Conservation (phyloP, 2,797 vertebrate genomes). For the Spea hammondii region DNA sequence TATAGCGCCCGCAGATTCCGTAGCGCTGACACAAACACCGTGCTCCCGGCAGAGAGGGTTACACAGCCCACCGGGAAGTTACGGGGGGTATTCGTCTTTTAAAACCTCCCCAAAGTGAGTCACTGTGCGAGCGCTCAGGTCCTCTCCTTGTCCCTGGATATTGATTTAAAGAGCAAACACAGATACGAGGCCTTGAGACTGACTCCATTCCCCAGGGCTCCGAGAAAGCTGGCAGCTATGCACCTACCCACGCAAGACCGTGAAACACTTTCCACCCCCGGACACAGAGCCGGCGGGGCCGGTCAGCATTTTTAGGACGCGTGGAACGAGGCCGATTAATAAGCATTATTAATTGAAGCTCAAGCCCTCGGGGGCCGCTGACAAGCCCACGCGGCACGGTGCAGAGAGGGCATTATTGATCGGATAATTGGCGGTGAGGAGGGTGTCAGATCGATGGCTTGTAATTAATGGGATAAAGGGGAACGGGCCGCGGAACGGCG, state of each 20-base stretch:
- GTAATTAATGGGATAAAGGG: constrained; percentile 25
- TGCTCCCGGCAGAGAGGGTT: too few species aligned
- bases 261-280: constrained; percentile 33
- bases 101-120: not conserved
- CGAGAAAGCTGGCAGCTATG: not conserved
- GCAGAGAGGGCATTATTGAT: constrained; percentile 32
- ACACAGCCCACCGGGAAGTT: not conserved
- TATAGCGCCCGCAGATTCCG: too few species aligned
- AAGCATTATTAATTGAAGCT: constrained; percentile 15
- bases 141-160: not conserved
- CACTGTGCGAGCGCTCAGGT: not conserved
- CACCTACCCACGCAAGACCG: constrained; percentile 35
- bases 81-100: not conserved
- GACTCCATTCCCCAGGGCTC: not conserved
- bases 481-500: not conserved
- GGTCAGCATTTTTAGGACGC: not conserved
- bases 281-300: constrained; percentile 19
- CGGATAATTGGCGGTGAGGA: constrained; percentile 22
- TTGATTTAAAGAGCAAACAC: constrained; percentile 9
- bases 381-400: not conserved
- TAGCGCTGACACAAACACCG: too few species aligned
- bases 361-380: constrained; percentile 22
- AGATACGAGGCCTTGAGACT: constrained; percentile 17
- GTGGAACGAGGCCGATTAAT: not conserved
- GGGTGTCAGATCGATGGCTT: constrained; percentile 29